These are phyloP conservation scores for Escarpia spicata DNA, from an alignment of 2,888 invertebrate species.

Conservation along the genomic window DNA sequence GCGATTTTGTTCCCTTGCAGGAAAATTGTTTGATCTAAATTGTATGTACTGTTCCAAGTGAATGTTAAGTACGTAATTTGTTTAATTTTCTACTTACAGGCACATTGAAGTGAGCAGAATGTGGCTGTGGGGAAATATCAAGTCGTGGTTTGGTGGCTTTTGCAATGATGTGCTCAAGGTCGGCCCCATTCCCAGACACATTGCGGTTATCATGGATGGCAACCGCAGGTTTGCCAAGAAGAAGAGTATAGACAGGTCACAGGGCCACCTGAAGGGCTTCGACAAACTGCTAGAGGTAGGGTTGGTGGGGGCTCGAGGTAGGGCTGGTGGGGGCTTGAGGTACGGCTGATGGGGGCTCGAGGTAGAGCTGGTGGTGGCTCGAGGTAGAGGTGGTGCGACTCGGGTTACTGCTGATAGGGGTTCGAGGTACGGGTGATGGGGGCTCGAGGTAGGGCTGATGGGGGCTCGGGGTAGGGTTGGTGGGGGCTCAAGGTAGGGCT, in stretches of 20 bases:
- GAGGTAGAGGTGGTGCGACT: too few relatives aligned
- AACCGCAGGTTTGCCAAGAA: conserved; percentile 92
- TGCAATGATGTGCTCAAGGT: conserved; percentile 68
- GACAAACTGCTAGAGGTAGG: conserved; percentile 66
- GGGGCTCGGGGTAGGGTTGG: too few relatives aligned
- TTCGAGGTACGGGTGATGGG: too few relatives aligned
- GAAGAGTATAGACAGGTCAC: conserved; percentile 77
- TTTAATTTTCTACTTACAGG: not conserved
- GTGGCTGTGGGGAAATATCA: not conserved
- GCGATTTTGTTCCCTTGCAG: too few relatives aligned
- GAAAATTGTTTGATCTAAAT: too few relatives aligned
- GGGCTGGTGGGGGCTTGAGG: not conserved
- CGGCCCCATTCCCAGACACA: conserved; percentile 87
- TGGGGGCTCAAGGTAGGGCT: too few relatives aligned
- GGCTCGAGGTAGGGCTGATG: too few relatives aligned
- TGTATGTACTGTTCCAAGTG: too few relatives aligned
- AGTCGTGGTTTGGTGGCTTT: not conserved
- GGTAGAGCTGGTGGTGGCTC: too few relatives aligned
- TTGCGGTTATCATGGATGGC: conserved; percentile 99
- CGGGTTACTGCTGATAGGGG: too few relatives aligned
- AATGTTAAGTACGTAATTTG: not conserved
- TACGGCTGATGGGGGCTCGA: too few relatives aligned
- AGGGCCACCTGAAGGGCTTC: conserved; percentile 78
- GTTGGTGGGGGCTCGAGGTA: too few relatives aligned
- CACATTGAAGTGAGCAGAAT: not conserved